Evolutionary conservation across 2,888 invertebrate species (phyloP), one percentile per base, ranked within the genome.

Genomic region (Heteromurus nitidus): DNA sequence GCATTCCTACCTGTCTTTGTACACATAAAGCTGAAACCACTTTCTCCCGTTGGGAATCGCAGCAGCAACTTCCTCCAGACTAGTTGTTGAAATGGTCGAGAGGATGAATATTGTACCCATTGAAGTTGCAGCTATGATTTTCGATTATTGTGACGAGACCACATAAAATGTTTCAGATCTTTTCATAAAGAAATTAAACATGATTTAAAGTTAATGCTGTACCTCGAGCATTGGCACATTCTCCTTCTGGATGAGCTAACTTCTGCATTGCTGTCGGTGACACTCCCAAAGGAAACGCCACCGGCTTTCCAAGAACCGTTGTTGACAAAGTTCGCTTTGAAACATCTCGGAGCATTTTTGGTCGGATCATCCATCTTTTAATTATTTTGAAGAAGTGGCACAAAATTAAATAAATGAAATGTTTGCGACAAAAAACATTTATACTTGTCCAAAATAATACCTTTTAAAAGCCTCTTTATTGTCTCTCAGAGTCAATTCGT

Each of bases 231-330:
- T 93, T 95, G 65, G 94, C 96, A 82, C 93, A 90, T 90, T 97
- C 97, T 5, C 97, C 97, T 20, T 95, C 94, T 0, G 94, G 93
- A 90, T 96, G 95, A 0, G 96, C 96, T 95, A 97, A 93, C 87
- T 92, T 92, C 89, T 97, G 96, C 95, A 96, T 95, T 0, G 96
- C 97, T 1, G 96, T 94, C 0, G 97, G 96, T 0, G 96, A 93
- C 82, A 97, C 92, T 9, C 95, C 96, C 11, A 87, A 88, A 0
- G 95, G 95, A 90, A 95, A 92, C 1, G 93, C 90, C 0, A 95
- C 90, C 77, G 90, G 91, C 36, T 91, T 89, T 0, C 95, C 95
- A 26, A 95, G 90, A 44, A 95, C 90, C 0, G 90, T 91, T 0
- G 93, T 92, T 5, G 91, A 90, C 31, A 93, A 90, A 87, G 93